A percentile compares a stretch with the other conserved stretches of the same genome.
These are phyloP conservation scores for Sicus ferrugineus DNA, from an alignment of 2,888 invertebrate species.

Conservation along the genomic window DNA sequence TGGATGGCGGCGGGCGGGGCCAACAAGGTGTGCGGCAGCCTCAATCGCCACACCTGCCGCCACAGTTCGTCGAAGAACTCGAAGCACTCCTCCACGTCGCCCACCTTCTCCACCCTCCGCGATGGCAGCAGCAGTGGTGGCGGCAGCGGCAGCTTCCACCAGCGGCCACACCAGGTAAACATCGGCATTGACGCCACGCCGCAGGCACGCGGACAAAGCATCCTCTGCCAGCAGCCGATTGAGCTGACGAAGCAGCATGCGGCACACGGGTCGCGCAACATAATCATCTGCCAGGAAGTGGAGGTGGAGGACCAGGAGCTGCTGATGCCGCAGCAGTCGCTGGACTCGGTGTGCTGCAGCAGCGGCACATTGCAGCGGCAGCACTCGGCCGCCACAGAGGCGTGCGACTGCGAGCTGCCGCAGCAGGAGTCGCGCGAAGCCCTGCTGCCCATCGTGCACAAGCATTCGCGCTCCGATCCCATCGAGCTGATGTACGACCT, in stretches of 20 bases:
- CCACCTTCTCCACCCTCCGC: constrained; percentile 48
- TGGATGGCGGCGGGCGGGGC: constrained; percentile 82
- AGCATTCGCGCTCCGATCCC: constrained; percentile 75
- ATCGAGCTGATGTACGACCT: constrained; percentile 67
- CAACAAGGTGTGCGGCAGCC: neutral
- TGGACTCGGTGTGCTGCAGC: constrained; percentile 52
- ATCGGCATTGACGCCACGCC: constrained; percentile 83
- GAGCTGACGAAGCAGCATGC: constrained; percentile 70
- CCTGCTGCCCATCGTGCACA: constrained; percentile 60
- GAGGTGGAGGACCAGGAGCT: constrained; percentile 59
- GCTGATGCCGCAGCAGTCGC: constrained; percentile 57
- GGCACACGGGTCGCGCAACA: constrained; percentile 53
- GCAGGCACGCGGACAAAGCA: constrained; percentile 74
- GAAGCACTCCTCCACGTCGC: constrained; percentile 46
- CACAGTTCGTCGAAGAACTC: constrained; percentile 62
- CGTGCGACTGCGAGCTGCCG: constrained; percentile 53
- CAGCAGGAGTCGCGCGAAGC: constrained; percentile 35
- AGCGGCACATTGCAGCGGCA: constrained; percentile 56
- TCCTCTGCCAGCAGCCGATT: constrained; percentile 79
- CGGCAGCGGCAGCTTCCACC: constrained; percentile 53
- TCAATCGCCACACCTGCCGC: constrained; percentile 58
- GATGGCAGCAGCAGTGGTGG: constrained; percentile 44
- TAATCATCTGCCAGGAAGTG: constrained; percentile 63
- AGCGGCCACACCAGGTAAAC: constrained; percentile 74
- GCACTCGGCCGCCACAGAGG: constrained; percentile 53